Conservation (phyloP, 2,888 invertebrate genomes). For the Cheilosia pagana region DNA sequence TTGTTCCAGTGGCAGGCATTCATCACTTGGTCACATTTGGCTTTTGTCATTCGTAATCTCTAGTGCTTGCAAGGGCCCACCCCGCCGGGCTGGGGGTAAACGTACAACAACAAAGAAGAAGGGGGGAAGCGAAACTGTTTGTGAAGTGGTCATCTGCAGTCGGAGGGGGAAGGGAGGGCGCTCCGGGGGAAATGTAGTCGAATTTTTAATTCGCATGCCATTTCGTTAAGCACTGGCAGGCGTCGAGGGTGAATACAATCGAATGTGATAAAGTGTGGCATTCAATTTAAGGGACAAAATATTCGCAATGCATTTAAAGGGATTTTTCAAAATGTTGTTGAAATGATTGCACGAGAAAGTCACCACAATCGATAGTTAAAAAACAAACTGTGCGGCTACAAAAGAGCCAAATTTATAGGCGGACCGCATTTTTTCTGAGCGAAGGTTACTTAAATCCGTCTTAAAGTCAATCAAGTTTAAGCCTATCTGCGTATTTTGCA, state of each 20-base stretch:
- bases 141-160: constrained; percentile 51
- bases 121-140: constrained; percentile 28
- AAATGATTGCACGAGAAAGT: no score
- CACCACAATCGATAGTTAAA: no score
- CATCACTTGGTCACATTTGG: constrained; percentile 73
- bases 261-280: background rate
- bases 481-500: no score
- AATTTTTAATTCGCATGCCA: constrained; percentile 27
- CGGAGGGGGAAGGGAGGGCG: background rate
- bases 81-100: constrained; percentile 4
- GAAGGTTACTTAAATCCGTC: no score
- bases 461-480: no score
- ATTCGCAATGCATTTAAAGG: no score
- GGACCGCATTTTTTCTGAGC: no score
- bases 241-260: background rate
- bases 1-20: constrained; percentile 72
- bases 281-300: no score
- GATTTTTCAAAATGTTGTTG: no score
- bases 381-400: no score
- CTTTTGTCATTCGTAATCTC: constrained; percentile 71
- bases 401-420: no score
- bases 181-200: background rate
- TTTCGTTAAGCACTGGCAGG: constrained; percentile 4
- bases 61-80: constrained; percentile 28
- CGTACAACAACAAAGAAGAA: background rate